Percentiles rank a stretch among this genome's conserved stretches.
Conservation (phyloP, 2,888 invertebrate species). For the Tinea trinotella region DNA sequence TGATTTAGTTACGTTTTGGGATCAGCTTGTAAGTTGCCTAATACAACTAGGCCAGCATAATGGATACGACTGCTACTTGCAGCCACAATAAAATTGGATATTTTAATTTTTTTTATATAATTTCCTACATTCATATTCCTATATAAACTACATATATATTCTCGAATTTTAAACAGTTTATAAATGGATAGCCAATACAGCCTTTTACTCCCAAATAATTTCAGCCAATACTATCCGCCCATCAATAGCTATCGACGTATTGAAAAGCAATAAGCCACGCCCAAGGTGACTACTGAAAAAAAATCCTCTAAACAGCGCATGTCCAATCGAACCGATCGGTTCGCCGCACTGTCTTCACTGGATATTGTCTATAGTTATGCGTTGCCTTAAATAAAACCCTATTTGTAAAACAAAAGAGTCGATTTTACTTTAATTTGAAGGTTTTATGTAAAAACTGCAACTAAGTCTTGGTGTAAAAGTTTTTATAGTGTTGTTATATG, state of each 20-base stretch:
- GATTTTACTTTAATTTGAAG: too few relatives aligned
- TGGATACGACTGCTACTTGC: too few relatives aligned
- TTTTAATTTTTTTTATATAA: too few relatives aligned
- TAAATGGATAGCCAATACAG: neutral
- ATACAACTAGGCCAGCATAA: too few relatives aligned
- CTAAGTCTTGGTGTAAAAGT: too few relatives aligned
- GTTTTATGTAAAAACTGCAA: too few relatives aligned
- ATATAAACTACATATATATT: too few relatives aligned
- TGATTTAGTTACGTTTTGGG: too few relatives aligned
- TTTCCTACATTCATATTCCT: too few relatives aligned
- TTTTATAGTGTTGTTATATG: too few relatives aligned
- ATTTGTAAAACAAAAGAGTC: neutral
- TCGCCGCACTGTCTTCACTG: conserved; percentile 3
- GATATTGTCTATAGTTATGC: neutral
- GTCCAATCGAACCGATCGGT: conserved; percentile 28
- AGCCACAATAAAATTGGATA: too few relatives aligned
- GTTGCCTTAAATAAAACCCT: neutral
- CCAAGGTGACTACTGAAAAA: conserved; percentile 28
- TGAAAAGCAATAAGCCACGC: conserved; percentile 19
- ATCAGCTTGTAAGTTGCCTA: too few relatives aligned
- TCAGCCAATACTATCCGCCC: neutral
- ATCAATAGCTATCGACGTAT: conserved; percentile 31
- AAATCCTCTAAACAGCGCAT: conserved; percentile 36
- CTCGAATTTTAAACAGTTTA: neutral
- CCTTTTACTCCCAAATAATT: neutral